Conservation (phyloP, 2,888 invertebrate species). For the Aproaerema taeniolella region DNA sequence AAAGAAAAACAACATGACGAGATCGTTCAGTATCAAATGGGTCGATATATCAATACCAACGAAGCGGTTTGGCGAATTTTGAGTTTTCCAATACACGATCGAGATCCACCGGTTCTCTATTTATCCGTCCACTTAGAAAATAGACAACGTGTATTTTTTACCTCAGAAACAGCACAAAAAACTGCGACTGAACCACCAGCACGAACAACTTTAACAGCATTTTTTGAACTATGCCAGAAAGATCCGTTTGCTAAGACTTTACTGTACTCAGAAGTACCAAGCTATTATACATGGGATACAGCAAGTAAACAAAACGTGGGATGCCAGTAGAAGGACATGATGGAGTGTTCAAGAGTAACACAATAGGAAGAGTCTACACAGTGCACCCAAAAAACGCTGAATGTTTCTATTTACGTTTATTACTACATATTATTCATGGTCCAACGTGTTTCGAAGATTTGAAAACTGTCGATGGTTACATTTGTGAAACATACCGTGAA, state of each 20-base stretch:
- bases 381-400: conserved; percentile 24
- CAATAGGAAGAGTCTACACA: conserved; percentile 26
- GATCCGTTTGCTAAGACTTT: conserved; percentile 40
- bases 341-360: conserved; percentile 22
- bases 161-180: conserved; percentile 27
- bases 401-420: conserved; percentile 26
- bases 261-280: conserved; percentile 32
- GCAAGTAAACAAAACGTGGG: conserved; percentile 26
- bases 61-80: conserved; percentile 33
- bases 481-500: conserved; percentile 28
- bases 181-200: conserved; percentile 24
- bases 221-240: conserved; percentile 35
- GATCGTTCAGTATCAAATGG: conserved; percentile 23
- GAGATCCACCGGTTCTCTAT: conserved; percentile 26
- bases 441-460: conserved; percentile 23
- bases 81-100: conserved; percentile 23
- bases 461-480: conserved; percentile 30
- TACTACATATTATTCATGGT: conserved; percentile 19
- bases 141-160: conserved; percentile 36
- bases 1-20: conserved; percentile 25
- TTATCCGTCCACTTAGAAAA: conserved; percentile 27
- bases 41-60: conserved; percentile 27
- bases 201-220: conserved; percentile 33
- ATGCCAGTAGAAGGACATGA: conserved; percentile 21
- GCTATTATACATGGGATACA: conserved; percentile 26